Conservation (phyloP, 2,113 vertebrate species). For the Grammomys surdaster region DNA sequence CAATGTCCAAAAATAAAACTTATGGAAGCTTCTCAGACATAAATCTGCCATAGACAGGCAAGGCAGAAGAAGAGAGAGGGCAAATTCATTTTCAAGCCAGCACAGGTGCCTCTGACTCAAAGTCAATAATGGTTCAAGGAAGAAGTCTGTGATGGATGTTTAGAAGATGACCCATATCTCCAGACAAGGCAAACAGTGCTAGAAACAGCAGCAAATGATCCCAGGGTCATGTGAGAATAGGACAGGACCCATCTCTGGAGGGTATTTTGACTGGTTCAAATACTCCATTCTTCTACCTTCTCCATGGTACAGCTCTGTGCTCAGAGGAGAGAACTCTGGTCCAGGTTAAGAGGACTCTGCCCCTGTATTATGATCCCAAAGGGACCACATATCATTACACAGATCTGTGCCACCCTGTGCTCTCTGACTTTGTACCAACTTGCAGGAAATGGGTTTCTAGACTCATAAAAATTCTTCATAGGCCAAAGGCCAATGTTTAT, state of each 20-base stretch:
- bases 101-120: slow-evolving; percentile 70
- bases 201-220: not conserved
- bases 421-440: not conserved
- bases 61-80: slow-evolving; percentile 29
- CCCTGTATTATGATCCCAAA: not conserved
- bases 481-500: not conserved
- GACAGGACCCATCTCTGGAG: accelerated
- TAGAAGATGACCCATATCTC: not conserved
- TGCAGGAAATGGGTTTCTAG: not conserved
- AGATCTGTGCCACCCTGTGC: not conserved
- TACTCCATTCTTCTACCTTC: accelerated
- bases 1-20: not conserved
- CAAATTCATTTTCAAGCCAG: slow-evolving; percentile 70
- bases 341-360: not conserved
- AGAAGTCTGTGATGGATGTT: slow-evolving; percentile 62
- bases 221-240: not conserved
- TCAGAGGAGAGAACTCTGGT: not conserved
- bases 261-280: accelerated
- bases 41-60: slow-evolving; percentile 65
- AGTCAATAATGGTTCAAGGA: slow-evolving; percentile 75
- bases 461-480: not conserved
- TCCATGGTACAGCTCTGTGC: not conserved
- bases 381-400: not conserved
- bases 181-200: not conserved
- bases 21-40: slow-evolving; percentile 58